Evolutionary conservation across 2,888 invertebrate genomes (phyloP).

Genomic region (Chelonus formosanus): DNA sequence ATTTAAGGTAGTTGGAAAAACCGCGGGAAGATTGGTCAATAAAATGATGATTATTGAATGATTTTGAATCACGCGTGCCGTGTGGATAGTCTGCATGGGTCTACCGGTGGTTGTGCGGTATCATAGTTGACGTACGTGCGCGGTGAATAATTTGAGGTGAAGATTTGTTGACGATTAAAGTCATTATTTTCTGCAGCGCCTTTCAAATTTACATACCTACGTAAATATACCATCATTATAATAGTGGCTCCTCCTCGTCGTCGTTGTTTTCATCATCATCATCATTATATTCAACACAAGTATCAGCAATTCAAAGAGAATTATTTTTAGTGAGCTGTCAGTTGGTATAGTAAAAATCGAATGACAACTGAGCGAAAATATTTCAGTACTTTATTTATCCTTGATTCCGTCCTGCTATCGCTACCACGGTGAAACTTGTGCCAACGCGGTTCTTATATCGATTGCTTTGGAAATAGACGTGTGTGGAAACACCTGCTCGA

Average conservation of each 20-base stretch:
- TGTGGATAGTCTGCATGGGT: slow-evolving; percentile 15
- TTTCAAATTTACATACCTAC: not conserved
- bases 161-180: slow-evolving; percentile 8
- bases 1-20: not conserved
- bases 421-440: slow-evolving; percentile 40
- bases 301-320: not conserved
- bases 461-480: slow-evolving; percentile 61
- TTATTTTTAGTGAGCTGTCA: too few species aligned
- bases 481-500: slow-evolving; percentile 56
- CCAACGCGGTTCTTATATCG: slow-evolving; percentile 54
- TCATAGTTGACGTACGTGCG: slow-evolving; percentile 16
- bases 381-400: not conserved
- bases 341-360: too few species aligned
- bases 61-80: slow-evolving; percentile 11
- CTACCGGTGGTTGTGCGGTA: slow-evolving; percentile 18
- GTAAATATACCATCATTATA: too few species aligned
- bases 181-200: not conserved
- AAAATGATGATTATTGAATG: slow-evolving; percentile 18
- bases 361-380: not conserved
- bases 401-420: slow-evolving; percentile 30
- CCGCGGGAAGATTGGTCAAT: not conserved
- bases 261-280: not conserved
- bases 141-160: slow-evolving; percentile 12
- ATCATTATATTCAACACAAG: not conserved
- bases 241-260: slow-evolving; percentile 12